These are phyloP conservation scores for Borostomias antarcticus DNA, from an alignment of 2,797 vertebrate genomes.

Conservation along the genomic window DNA sequence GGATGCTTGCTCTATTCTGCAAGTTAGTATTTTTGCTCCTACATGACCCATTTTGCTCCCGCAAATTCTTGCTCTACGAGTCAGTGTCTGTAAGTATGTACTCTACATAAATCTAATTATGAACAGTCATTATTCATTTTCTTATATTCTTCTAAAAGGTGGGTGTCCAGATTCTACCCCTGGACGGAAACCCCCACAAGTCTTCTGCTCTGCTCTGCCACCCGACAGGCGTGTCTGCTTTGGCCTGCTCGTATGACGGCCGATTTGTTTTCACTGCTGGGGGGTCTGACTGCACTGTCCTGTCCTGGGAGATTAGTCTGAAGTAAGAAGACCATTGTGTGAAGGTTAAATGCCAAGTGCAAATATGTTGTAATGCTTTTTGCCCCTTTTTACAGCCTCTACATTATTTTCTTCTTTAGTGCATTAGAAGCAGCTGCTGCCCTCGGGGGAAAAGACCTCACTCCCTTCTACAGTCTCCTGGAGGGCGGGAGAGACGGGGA, in stretches of 20 bases:
- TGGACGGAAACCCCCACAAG: constrained; percentile 92
- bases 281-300: constrained; percentile 74
- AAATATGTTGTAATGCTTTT: neutral
- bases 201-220: constrained; percentile 87
- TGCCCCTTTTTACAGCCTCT: neutral
- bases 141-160: constrained; percentile 72
- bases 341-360: neutral
- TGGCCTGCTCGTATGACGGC: constrained; percentile 83
- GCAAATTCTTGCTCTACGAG: too few relatives aligned
- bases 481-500: constrained; percentile 86
- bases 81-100: too few relatives aligned
- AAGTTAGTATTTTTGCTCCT: too few relatives aligned
- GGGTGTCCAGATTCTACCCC: constrained; percentile 91
- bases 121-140: neutral
- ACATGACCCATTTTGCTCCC: too few relatives aligned
- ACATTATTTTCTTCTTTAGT: constrained; percentile 61
- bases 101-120: too few relatives aligned
- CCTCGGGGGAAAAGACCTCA: constrained; percentile 84
- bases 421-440: constrained; percentile 83
- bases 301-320: constrained; percentile 85
- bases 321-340: constrained; percentile 66
- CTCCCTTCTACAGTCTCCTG: constrained; percentile 88
- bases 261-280: constrained; percentile 85
- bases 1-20: too few relatives aligned
- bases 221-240: constrained; percentile 72